These are phyloP conservation scores for Aulostomus chinensis DNA, from an alignment of 2,797 vertebrate species.

Conservation along the genomic window DNA sequence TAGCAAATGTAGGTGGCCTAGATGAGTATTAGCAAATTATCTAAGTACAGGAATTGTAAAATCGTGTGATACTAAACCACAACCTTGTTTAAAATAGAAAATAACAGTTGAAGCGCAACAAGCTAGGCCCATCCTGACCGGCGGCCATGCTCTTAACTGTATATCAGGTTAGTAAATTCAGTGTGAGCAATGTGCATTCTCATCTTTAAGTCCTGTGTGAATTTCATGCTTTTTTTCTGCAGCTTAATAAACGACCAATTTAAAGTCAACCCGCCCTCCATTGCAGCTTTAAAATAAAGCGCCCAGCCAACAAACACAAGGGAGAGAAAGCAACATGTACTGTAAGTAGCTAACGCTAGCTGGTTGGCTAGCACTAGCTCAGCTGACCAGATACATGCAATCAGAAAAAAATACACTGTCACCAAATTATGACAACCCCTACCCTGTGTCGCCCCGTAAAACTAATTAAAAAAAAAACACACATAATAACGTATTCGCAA, in stretches of 20 bases:
- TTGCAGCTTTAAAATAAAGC: neutral
- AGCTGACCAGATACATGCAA: slow-evolving; percentile 30
- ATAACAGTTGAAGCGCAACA: slow-evolving; percentile 55
- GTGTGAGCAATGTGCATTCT: neutral
- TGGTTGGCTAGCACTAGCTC: slow-evolving; percentile 49
- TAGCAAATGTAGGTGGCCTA: fast-evolving
- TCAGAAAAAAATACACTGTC: slow-evolving; percentile 9
- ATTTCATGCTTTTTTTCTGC: neutral
- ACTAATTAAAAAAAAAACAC: neutral
- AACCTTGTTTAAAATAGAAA: neutral
- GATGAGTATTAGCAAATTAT: no score
- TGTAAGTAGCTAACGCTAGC: slow-evolving; percentile 60
- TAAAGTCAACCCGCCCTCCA: neutral
- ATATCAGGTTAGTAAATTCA: slow-evolving; percentile 4
- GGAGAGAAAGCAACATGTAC: slow-evolving; percentile 61
- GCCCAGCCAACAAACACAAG: neutral
- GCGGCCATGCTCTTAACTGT: slow-evolving; percentile 48
- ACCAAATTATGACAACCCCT: slow-evolving; percentile 31
- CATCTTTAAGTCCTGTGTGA: neutral
- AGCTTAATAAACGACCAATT: neutral
- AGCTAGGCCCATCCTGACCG: slow-evolving; percentile 63
- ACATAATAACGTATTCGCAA: no score
- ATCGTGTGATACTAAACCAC: no score
- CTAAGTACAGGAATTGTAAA: no score
- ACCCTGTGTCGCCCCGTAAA: neutral